Evolutionary conservation across 2,888 invertebrate species (phyloP).

Genomic region (Campopleginae sp.): DNA sequence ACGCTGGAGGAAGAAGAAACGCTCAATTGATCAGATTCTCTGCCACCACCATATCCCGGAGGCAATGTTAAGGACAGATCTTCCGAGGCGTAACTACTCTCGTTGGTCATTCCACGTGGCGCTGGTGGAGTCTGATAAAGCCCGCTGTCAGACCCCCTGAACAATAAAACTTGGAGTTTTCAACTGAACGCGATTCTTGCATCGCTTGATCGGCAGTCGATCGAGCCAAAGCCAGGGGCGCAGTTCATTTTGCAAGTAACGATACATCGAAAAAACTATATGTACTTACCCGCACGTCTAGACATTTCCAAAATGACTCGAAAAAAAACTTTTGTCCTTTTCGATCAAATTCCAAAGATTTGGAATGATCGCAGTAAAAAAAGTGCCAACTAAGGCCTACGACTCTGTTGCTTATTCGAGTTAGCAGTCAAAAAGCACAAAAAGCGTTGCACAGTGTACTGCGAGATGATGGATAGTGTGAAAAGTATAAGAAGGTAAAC

Average conservation of each 20-base stretch:
- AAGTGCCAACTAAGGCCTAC: neutral
- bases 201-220: neutral
- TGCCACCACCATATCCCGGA: constrained; percentile 83
- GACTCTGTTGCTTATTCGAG: constrained; percentile 5
- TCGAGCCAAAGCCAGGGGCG: neutral
- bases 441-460: constrained; percentile 33
- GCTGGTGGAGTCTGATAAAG: constrained; percentile 86
- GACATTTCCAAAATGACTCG: neutral
- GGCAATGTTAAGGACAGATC: constrained; percentile 84
- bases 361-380: neutral
- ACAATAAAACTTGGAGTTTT: constrained; percentile 71
- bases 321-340: neutral
- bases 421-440: constrained; percentile 10
- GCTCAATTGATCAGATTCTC: constrained; percentile 87
- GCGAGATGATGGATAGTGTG: neutral
- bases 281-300: constrained; percentile 3
- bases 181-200: constrained; percentile 45
- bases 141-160: constrained; percentile 87
- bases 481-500: neutral
- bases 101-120: constrained; percentile 86
- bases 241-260: neutral
- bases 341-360: neutral
- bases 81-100: constrained; percentile 86
- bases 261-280: constrained; percentile 27
- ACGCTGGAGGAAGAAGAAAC: constrained; percentile 87